Conservation (phyloP, 2,797 vertebrate species). For the Chanos chanos region DNA sequence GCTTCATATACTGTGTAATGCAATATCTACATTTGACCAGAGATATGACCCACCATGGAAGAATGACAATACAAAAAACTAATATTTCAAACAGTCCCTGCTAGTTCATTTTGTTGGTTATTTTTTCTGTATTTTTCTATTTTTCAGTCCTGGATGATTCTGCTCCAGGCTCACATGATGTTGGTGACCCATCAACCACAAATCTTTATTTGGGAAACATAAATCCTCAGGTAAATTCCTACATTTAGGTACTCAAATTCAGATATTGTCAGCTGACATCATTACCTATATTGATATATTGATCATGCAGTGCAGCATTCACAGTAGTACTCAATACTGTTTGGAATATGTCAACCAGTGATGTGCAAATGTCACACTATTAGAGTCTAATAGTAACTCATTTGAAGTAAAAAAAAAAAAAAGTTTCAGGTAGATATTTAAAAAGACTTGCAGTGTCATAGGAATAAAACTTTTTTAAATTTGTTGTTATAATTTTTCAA, state of each 20-base stretch:
- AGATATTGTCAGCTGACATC: too few relatives aligned
- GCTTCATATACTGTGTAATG: constrained; percentile 63
- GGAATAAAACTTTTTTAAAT: neutral
- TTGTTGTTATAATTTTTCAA: neutral
- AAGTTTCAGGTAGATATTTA: too few relatives aligned
- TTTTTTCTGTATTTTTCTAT: constrained; percentile 50
- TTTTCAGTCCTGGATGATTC: constrained; percentile 92
- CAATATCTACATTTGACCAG: constrained; percentile 23
- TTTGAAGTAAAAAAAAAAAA: too few relatives aligned
- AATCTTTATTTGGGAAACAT: constrained; percentile 98
- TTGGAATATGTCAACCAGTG: neutral
- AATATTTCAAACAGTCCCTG: neutral
- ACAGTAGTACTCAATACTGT: too few relatives aligned
- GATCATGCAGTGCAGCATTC: too few relatives aligned
- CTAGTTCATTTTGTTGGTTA: neutral
- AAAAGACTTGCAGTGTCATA: too few relatives aligned
- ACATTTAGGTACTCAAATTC: too few relatives aligned
- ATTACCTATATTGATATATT: too few relatives aligned
- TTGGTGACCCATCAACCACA: constrained; percentile 96
- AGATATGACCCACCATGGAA: constrained; percentile 10
- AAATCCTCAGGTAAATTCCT: constrained; percentile 91
- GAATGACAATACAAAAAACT: neutral
- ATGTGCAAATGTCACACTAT: neutral
- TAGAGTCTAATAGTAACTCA: too few relatives aligned
- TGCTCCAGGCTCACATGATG: constrained; percentile 96